phyloP scores from a whole-genome alignment of 2,888 invertebrate species.

The Pandemis corylana region DNA sequence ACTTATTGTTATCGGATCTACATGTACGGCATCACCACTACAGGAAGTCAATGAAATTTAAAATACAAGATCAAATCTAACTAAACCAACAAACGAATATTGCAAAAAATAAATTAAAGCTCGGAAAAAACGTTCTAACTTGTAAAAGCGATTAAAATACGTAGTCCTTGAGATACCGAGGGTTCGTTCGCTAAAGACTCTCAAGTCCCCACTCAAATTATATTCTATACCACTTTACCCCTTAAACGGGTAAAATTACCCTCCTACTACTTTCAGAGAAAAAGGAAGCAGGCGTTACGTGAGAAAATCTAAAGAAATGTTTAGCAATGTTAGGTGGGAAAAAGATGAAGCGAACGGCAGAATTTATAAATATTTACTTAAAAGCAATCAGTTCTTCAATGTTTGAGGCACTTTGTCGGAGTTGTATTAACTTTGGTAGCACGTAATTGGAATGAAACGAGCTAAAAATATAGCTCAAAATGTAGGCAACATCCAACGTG shows the following conservation, averaged over 20 bases:
- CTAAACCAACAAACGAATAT: no score
- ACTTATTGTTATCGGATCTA: no score
- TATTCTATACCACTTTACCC: conserved; percentile 19
- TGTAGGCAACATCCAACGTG: no score
- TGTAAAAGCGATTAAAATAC: conserved; percentile 6
- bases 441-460: conserved; percentile 3
- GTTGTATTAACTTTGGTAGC: background rate
- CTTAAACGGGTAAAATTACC: conserved; percentile 12
- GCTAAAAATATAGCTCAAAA: no score
- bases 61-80: no score
- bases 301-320: background rate
- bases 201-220: conserved; percentile 22
- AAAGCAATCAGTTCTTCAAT: conserved; percentile 18
- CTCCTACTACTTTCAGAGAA: background rate
- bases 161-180: conserved; percentile 7
- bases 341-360: conserved; percentile 1
- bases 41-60: no score
- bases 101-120: no score
- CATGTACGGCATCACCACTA: no score
- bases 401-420: background rate
- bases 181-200: conserved; percentile 21
- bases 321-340: background rate
- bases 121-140: no score
- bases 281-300: background rate
- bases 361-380: conserved; percentile 26